phyloP scores from a whole-genome alignment of 2,888 invertebrate species.

The Yponomeuta evonymella region DNA sequence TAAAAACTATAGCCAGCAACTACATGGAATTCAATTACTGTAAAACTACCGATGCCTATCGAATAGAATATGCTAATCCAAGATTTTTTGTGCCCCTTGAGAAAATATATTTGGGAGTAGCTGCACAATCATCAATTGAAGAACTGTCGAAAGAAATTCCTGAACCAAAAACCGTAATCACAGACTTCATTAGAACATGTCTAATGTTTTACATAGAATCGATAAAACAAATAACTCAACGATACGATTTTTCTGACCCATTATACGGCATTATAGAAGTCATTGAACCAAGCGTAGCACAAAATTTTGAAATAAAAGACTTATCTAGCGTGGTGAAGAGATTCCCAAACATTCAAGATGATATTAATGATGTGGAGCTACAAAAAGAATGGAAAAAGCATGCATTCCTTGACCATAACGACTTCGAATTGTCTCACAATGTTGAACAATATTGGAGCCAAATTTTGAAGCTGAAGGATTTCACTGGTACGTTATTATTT shows the following conservation, averaged over 20 bases:
- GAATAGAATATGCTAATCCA: slow-evolving; percentile 22
- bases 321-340: slow-evolving; percentile 15
- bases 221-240: slow-evolving; percentile 23
- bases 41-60: slow-evolving; percentile 19
- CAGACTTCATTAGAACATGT: slow-evolving; percentile 21
- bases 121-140: slow-evolving; percentile 20
- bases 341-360: slow-evolving; percentile 19
- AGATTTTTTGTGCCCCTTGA: slow-evolving; percentile 21
- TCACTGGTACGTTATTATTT: slow-evolving; percentile 19
- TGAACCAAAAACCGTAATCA: slow-evolving; percentile 18
- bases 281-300: slow-evolving; percentile 19
- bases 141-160: slow-evolving; percentile 23
- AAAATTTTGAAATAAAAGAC: slow-evolving; percentile 23
- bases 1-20: slow-evolving; percentile 15
- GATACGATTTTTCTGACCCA: slow-evolving; percentile 21
- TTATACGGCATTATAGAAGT: slow-evolving; percentile 17
- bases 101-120: slow-evolving; percentile 23
- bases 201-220: slow-evolving; percentile 23
- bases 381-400: slow-evolving; percentile 22
- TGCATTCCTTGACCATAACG: slow-evolving; percentile 18
- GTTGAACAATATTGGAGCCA: slow-evolving; percentile 22
- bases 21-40: slow-evolving; percentile 21
- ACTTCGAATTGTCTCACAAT: too few relatives aligned
- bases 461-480: slow-evolving; percentile 21
- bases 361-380: slow-evolving; percentile 16